phyloP scores from a whole-genome alignment of 2,888 invertebrate genomes.

The Scaptomyza polygonia region DNA sequence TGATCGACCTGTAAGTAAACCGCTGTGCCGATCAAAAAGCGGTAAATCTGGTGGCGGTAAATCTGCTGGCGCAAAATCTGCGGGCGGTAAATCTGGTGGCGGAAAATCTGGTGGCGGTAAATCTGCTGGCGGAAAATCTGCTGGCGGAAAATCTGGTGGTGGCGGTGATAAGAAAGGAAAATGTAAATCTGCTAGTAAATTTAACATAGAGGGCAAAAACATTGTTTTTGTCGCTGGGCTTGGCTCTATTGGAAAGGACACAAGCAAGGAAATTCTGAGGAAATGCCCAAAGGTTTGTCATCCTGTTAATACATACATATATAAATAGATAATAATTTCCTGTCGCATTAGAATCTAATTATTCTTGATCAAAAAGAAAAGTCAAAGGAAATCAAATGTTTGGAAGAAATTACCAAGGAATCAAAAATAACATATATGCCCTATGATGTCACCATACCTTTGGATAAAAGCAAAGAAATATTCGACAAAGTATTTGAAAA shows the following conservation, averaged over 20 bases:
- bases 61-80: background rate
- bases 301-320: background rate
- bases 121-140: background rate
- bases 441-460: constrained; percentile 67
- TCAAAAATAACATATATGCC: constrained; percentile 59
- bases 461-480: constrained; percentile 61
- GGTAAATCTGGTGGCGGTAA: background rate
- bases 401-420: constrained; percentile 33
- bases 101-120: background rate
- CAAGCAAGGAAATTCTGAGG: constrained; percentile 61
- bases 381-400: constrained; percentile 39
- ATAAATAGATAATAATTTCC: background rate
- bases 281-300: constrained; percentile 49
- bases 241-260: constrained; percentile 77
- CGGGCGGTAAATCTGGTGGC: background rate
- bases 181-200: background rate
- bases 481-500: constrained; percentile 59
- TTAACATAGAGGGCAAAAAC: constrained; percentile 61
- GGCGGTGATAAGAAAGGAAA: background rate
- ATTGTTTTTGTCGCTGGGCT: constrained; percentile 74
- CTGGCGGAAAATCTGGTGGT: background rate
- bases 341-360: constrained; percentile 66
- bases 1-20: background rate
- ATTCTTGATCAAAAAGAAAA: constrained; percentile 68
- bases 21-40: background rate